Conservation (phyloP, 2,113 vertebrate species). For the Bubo blakistoni region DNA sequence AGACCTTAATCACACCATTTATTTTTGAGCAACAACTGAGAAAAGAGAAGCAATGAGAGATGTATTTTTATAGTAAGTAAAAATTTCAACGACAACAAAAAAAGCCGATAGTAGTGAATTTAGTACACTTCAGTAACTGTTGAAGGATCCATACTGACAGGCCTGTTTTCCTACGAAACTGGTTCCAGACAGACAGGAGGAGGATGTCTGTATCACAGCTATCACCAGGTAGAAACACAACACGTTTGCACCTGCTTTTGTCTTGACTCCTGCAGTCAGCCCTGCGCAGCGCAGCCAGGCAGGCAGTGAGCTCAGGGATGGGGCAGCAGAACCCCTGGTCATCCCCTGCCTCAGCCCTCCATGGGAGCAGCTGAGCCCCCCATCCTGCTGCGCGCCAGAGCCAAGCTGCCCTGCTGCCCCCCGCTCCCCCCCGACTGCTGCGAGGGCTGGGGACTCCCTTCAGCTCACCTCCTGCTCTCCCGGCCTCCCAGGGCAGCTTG, state of each 20-base stretch:
- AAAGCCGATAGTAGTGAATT: neutral
- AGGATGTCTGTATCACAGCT: fast-evolving
- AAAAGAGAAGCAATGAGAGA: neutral
- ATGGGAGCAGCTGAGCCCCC: fast-evolving
- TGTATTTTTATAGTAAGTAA: neutral
- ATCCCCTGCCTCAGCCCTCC: neutral
- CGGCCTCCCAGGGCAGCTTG: neutral
- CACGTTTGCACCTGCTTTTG: neutral
- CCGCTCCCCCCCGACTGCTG: fast-evolving
- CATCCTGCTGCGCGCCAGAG: fast-evolving
- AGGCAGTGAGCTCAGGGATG: fast-evolving
- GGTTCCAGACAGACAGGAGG: neutral
- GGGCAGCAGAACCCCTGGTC: neutral
- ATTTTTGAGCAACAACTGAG: neutral
- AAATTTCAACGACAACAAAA: neutral
- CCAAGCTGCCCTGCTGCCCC: neutral
- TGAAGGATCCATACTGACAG: fast-evolving
- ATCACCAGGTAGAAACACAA: neutral
- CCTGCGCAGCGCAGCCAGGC: neutral
- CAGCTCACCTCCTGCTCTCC: neutral
- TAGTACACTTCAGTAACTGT: neutral
- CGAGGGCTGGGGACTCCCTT: neutral
- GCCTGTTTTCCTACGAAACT: neutral
- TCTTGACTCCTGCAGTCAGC: neutral
- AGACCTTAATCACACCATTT: neutral